A percentile compares a stretch with the other conserved stretches of the same genome.
Evolutionary conservation across 2,113 vertebrate genomes (phyloP).

Genomic region (Agapornis roseicollis): DNA sequence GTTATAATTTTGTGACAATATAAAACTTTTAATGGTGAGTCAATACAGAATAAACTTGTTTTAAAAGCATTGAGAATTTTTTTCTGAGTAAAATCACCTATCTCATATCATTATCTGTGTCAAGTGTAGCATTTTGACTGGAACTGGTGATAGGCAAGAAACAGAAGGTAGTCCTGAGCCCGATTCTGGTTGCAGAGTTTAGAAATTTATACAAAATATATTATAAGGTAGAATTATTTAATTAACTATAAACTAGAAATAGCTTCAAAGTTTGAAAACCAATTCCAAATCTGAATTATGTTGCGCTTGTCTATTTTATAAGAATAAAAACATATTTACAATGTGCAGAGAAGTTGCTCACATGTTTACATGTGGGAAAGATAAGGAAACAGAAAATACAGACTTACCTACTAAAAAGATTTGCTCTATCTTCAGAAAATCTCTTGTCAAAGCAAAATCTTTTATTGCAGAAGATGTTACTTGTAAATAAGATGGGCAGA

Average conservation of each 20-base stretch:
- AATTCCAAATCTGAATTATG: neutral
- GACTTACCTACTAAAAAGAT: neutral
- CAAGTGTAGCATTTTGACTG: neutral
- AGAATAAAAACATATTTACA: neutral
- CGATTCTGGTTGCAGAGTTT: neutral
- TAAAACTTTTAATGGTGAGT: neutral
- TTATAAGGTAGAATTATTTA: neutral
- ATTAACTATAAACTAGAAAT: neutral
- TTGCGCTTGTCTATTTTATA: neutral
- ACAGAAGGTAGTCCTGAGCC: neutral
- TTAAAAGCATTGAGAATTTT: neutral
- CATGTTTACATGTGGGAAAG: neutral
- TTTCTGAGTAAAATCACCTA: neutral
- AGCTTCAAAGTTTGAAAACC: neutral
- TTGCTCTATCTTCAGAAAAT: neutral
- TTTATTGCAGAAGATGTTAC: constrained; percentile 34
- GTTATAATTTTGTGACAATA: neutral
- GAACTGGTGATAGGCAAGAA: neutral
- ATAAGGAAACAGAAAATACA: neutral
- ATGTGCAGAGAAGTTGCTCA: neutral
- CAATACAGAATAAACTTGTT: neutral
- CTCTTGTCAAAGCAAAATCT: constrained; percentile 16
- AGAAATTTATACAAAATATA: neutral
- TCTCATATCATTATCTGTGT: neutral
- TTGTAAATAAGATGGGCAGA: constrained; percentile 25